A percentile compares a stretch with the other conserved stretches of the same genome.
Evolutionary conservation across 2,888 invertebrate species (phyloP).

Genomic region (Leucoptera coffeella): DNA sequence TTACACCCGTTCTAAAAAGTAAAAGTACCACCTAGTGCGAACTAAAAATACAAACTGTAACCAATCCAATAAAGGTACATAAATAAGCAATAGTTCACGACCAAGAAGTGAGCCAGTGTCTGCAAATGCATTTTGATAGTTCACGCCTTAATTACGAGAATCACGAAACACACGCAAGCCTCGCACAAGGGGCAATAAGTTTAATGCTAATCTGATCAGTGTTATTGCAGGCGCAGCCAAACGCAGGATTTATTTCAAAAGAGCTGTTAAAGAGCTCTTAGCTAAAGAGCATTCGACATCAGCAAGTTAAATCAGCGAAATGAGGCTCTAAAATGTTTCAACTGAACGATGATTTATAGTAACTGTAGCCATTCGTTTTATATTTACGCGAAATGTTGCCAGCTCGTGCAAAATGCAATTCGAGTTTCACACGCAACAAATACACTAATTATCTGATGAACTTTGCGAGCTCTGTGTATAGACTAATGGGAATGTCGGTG

Average conservation of each 20-base stretch:
- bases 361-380: constrained; percentile 21
- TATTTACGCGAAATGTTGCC: constrained; percentile 31
- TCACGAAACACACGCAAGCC: too few species aligned
- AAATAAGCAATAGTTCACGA: too few species aligned
- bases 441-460: constrained; percentile 48
- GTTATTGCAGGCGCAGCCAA: constrained; percentile 37
- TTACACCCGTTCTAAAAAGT: too few species aligned
- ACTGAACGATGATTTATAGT: constrained; percentile 19
- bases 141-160: too few species aligned
- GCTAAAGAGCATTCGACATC: constrained; percentile 19
- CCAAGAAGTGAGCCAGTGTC: too few species aligned
- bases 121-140: too few species aligned
- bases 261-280: constrained; percentile 31
- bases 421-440: constrained; percentile 53
- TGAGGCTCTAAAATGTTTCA: constrained; percentile 22
- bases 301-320: constrained; percentile 27
- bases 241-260: constrained; percentile 40
- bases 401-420: constrained; percentile 41
- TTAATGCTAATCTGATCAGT: constrained; percentile 33
- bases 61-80: too few species aligned
- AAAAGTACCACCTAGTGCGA: too few species aligned
- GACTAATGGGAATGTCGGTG: too few species aligned
- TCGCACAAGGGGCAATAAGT: constrained; percentile 25
- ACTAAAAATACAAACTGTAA: too few species aligned
- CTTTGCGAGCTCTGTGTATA: too few species aligned